Evolutionary conservation across 2,797 vertebrate genomes (phyloP).

Genomic region (Gymnothorax reevesii): DNA sequence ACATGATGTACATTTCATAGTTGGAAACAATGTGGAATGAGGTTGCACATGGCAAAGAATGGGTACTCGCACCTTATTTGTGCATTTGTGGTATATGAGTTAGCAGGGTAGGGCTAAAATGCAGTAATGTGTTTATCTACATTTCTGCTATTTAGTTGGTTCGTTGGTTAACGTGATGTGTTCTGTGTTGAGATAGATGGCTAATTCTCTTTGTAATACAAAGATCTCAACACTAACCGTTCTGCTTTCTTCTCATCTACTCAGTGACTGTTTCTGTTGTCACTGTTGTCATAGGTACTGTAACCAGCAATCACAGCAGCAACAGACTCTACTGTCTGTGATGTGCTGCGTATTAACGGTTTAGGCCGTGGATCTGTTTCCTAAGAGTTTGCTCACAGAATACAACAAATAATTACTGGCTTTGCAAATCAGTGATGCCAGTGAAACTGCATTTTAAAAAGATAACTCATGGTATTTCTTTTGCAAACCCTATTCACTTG

Average conservation of each 20-base stretch:
- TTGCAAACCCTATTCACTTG: too few species aligned
- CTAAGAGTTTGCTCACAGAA: neutral
- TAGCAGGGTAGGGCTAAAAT: neutral
- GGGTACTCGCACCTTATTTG: neutral
- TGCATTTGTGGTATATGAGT: neutral
- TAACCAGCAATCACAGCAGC: neutral
- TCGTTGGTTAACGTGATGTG: conserved; percentile 1
- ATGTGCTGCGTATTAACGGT: neutral
- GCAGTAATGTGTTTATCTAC: neutral
- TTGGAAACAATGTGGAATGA: neutral
- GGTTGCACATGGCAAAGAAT: neutral
- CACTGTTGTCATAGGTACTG: neutral
- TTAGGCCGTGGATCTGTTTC: neutral
- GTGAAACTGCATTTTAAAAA: neutral
- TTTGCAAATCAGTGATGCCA: neutral
- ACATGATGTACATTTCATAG: too few species aligned
- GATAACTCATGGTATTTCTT: neutral
- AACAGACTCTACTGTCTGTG: neutral
- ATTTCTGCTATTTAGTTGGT: neutral
- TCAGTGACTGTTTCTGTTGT: neutral
- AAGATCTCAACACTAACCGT: neutral
- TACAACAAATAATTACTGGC: neutral
- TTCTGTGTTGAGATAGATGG: neutral
- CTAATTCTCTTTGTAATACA: neutral
- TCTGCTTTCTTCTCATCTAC: neutral